Percentiles rank a stretch among this genome's conserved stretches.
Conservation (phyloP, 2,797 vertebrate genomes). For the Tenualosa thibaudeaui region DNA sequence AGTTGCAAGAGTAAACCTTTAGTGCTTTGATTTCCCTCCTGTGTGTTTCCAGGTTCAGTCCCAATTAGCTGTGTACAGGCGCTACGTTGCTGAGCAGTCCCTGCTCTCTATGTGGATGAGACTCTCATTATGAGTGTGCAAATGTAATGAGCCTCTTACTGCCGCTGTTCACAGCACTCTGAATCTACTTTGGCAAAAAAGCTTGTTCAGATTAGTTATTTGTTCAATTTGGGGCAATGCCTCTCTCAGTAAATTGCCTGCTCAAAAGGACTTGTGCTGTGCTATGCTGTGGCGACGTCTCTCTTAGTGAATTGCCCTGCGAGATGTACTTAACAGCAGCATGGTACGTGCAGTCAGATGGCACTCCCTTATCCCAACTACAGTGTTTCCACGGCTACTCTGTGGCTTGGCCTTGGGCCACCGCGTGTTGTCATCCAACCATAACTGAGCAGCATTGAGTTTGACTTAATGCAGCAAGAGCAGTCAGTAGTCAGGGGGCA, state of each 20-base stretch:
- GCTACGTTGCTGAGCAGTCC: neutral
- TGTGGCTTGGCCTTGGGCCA: neutral
- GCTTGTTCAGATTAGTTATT: no score
- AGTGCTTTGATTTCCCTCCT: neutral
- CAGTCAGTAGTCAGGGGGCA: neutral
- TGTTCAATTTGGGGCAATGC: no score
- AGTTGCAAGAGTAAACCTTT: neutral
- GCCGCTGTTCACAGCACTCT: neutral
- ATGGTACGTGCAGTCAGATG: neutral
- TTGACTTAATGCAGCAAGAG: neutral
- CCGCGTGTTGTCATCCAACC: constrained; percentile 13
- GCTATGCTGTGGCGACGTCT: neutral
- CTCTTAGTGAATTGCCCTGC: neutral
- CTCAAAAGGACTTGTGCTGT: no score
- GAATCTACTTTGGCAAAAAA: neutral
- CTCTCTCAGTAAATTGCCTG: no score
- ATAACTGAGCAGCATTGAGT: constrained; percentile 18
- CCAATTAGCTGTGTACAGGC: neutral
- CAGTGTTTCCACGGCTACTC: neutral
- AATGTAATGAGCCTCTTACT: neutral
- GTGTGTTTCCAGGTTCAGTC: neutral
- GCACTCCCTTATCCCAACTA: neutral
- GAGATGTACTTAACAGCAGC: neutral
- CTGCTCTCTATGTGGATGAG: neutral
- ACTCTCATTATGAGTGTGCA: neutral